Conservation (phyloP, 1,140 invertebrate genomes). For the Reticulitermes speratus region DNA sequence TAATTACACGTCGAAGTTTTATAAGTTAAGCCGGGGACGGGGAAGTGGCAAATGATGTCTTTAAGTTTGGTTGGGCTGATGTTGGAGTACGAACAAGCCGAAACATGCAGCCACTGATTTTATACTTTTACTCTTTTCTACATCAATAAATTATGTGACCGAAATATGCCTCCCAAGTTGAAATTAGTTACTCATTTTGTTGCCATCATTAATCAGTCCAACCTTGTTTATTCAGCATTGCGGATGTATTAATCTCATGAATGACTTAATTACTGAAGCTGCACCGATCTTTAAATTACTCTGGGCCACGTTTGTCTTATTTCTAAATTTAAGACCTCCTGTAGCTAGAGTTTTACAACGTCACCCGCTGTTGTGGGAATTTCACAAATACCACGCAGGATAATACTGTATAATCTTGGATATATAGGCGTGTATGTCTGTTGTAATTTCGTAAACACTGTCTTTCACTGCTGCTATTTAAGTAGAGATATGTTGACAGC, state of each 20-base stretch:
- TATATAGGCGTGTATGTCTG: not conserved
- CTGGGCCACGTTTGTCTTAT: not conserved
- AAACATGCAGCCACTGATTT: no score
- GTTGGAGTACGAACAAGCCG: no score
- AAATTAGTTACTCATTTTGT: no score
- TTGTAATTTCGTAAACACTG: conserved; percentile 13
- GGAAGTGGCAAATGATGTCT: no score
- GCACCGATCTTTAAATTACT: not conserved
- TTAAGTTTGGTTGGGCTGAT: no score
- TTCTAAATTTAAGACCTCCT: not conserved
- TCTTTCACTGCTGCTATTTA: not conserved
- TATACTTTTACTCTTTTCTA: no score
- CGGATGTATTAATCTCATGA: not conserved
- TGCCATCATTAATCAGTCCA: not conserved
- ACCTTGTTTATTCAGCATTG: not conserved
- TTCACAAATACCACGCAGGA: not conserved
- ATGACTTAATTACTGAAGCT: not conserved
- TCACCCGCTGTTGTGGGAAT: not conserved
- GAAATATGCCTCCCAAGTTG: no score
- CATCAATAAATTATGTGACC: no score
- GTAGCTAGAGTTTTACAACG: not conserved
- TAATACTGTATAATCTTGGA: not conserved
- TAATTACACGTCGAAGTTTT: no score
- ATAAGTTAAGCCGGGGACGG: no score
- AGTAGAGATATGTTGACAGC: not conserved